Conservation (phyloP, 2,888 invertebrate genomes). For the Nineta flava region DNA sequence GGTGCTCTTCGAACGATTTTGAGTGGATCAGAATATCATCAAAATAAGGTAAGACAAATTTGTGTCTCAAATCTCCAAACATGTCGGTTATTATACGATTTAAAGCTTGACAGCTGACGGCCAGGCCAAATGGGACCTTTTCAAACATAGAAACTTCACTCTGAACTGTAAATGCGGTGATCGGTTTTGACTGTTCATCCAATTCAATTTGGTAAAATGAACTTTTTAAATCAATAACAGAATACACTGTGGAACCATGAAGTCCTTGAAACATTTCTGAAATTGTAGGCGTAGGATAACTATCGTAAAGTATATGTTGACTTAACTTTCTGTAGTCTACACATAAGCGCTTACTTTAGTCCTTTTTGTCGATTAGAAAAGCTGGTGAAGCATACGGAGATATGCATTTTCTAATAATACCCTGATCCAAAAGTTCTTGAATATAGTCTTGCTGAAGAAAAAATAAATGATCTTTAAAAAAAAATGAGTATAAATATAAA, state of each 20-base stretch:
- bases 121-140: neutral
- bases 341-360: too few relatives aligned
- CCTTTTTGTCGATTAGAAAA: too few relatives aligned
- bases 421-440: too few relatives aligned
- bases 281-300: neutral
- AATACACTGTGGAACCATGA: neutral
- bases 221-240: neutral
- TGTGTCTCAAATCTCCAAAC: neutral
- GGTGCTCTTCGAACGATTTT: neutral
- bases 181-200: neutral
- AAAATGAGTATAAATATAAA: too few relatives aligned
- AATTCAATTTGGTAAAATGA: neutral
- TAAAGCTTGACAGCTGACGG: neutral
- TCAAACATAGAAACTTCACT: neutral
- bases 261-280: neutral
- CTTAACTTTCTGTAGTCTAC: neutral
- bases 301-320: neutral
- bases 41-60: neutral
- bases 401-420: too few relatives aligned
- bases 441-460: too few relatives aligned
- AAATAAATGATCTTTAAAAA: too few relatives aligned
- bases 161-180: neutral
- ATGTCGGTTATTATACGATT: neutral
- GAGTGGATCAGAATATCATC: neutral
- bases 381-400: too few relatives aligned